These are phyloP conservation scores for Acropora tenuis DNA, from an alignment of 64 coral and sea anemone species.

Conservation along the genomic window DNA sequence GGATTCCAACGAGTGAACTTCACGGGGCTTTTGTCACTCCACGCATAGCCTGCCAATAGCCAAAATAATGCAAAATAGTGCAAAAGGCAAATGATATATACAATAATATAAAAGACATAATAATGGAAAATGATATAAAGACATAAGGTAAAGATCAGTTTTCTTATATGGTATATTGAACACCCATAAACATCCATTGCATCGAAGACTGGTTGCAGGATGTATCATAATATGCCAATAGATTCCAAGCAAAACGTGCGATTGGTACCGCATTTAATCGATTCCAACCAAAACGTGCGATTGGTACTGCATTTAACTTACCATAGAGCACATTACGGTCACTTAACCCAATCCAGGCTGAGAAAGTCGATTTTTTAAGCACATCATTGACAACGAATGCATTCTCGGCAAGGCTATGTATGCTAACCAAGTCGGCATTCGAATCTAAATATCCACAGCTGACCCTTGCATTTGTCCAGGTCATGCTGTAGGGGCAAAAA, in stretches of 20 bases:
- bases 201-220: too few species aligned
- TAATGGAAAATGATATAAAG: too few species aligned
- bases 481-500: constrained; percentile 24
- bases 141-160: too few species aligned
- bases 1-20: constrained; percentile 87
- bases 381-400: constrained; percentile 44
- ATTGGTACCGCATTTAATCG: neutral
- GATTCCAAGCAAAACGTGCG: too few species aligned
- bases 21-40: constrained; percentile 80
- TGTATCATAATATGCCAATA: too few species aligned
- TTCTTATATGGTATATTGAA: too few species aligned
- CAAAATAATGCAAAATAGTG: neutral
- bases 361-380: constrained; percentile 50
- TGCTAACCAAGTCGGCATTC: constrained; percentile 71
- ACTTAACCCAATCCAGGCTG: constrained; percentile 85
- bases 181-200: too few species aligned
- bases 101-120: too few species aligned
- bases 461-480: constrained; percentile 80
- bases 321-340: constrained; percentile 80
- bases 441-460: constrained; percentile 32
- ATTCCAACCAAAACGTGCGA: too few species aligned
- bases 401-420: constrained; percentile 67
- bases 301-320: neutral
- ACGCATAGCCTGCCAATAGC: constrained; percentile 67
- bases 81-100: too few species aligned